Percentiles rank a stretch among this genome's conserved stretches.
Conservation (phyloP, 2,113 vertebrate genomes). For the Furnarius figulus region DNA sequence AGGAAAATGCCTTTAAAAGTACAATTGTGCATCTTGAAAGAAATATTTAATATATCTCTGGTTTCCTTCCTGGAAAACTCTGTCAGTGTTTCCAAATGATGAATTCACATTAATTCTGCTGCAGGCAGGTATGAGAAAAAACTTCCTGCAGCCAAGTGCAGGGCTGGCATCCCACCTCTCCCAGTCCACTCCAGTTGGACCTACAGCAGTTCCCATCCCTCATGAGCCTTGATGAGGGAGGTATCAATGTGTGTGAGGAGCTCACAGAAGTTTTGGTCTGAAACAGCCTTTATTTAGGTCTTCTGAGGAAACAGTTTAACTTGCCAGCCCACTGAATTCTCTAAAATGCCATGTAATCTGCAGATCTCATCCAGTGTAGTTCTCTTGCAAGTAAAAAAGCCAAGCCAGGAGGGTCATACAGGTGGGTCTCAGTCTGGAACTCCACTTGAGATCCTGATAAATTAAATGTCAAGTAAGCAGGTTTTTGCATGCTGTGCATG, state of each 20-base stretch:
- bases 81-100: not conserved
- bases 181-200: not conserved
- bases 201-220: not conserved
- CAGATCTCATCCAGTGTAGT: rapidly evolving
- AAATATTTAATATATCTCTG: not conserved
- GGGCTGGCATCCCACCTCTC: not conserved
- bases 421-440: not conserved
- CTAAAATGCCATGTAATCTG: rapidly evolving
- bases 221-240: not conserved
- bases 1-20: not conserved
- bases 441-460: not conserved
- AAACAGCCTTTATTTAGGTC: not conserved
- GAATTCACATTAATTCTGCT: not conserved
- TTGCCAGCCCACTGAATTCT: not conserved
- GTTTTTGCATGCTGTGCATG: not conserved
- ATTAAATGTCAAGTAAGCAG: not conserved
- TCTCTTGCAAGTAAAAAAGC: not conserved
- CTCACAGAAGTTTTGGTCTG: not conserved
- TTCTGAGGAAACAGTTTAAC: not conserved
- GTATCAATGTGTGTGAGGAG: rapidly evolving
- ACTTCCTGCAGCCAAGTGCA: not conserved
- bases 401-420: not conserved
- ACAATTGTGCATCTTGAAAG: not conserved
- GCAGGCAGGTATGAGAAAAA: not conserved
- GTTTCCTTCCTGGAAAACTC: not conserved